Conservation (phyloP, 1,140 invertebrate species). For the Hermatobates lingyangjiaoensis region DNA sequence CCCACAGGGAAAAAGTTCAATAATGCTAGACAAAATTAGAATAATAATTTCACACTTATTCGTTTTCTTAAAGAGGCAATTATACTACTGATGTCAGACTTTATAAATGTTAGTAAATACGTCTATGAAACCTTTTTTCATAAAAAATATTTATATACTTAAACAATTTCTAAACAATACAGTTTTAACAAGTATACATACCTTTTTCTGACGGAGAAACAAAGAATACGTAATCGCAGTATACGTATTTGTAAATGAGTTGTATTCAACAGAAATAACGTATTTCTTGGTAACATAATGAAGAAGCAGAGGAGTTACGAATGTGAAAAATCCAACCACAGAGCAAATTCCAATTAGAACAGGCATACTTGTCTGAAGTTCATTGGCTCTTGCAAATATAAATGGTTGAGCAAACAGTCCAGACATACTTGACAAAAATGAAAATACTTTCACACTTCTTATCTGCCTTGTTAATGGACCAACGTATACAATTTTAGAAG, state of each 20-base stretch:
- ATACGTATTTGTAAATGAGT: slow-evolving; percentile 39
- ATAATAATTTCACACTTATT: too few species aligned
- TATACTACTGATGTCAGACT: too few species aligned
- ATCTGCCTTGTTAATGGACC: slow-evolving; percentile 47
- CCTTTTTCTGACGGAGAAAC: slow-evolving; percentile 39
- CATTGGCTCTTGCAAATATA: slow-evolving; percentile 36
- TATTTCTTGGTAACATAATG: slow-evolving; percentile 73
- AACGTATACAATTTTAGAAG: too few species aligned
- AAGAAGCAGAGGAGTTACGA: slow-evolving; percentile 61
- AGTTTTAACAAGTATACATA: slow-evolving; percentile 31
- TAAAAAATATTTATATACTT: too few species aligned
- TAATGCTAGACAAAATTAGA: too few species aligned
- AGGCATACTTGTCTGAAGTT: slow-evolving; percentile 30
- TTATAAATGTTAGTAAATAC: too few species aligned
- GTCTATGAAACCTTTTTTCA: too few species aligned
- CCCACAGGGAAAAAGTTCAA: too few species aligned
- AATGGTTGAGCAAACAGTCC: slow-evolving; percentile 53
- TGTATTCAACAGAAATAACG: slow-evolving; percentile 53
- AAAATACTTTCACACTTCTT: slow-evolving; percentile 56
- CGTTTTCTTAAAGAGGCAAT: too few species aligned
- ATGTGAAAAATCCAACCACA: slow-evolving; percentile 55
- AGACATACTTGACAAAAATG: slow-evolving; percentile 46
- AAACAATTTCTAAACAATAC: too few species aligned
- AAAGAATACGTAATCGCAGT: slow-evolving; percentile 47
- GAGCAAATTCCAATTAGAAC: slow-evolving; percentile 37